Base-by-base conservation (phyloP, 2,888 invertebrate genomes). In the Apantesis nais region DNA sequence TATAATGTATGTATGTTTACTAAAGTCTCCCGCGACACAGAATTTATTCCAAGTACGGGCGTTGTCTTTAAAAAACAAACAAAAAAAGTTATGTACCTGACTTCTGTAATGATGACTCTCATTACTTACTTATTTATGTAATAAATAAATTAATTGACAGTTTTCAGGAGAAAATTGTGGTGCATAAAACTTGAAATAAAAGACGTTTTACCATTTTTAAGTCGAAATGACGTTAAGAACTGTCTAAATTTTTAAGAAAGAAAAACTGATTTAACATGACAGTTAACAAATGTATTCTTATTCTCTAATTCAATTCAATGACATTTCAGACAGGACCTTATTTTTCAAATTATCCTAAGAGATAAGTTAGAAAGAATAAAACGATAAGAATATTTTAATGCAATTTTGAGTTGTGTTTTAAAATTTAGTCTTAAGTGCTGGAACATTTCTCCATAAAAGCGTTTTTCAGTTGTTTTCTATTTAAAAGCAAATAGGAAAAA, bases 391-490 rank as follows among this genome's bases (percentile, higher is more conserved):
- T 41, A 16, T 41, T 62, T 62, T 41, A 19, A 41, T 62, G 25
- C 19, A 1, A 12, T 44, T 63, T 25, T 34, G 14, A 34, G 8
- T 66, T 37, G 11, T 37, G n/a, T 37, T 52, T 66, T 55, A 19
- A n/a, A 22, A 55, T 55, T 19, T 1, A 16, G 16, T 64, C 34
- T 58, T 22, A 25, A 69, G 25, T 25, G 55, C 39, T 12, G 25
- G 48, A 34, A 48, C 31, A 48, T 14, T 65, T 19, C 12, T 8
- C 68, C n/a, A 48, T 65, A 60, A 60, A 68, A 39, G 44, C 22
- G 8, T 31, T 48, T 44, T 41, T n/a, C 0, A 39, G 34, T 37
- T 65, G 22, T 65, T 70, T 69, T 61, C 34, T 62, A 41, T 69
- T 52, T 31, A 60, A 66, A 55, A 66, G 39, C 41, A 44, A 25